These are phyloP conservation scores for Seira ritae DNA, from an alignment of 2,888 invertebrate genomes.

Conservation along the genomic window DNA sequence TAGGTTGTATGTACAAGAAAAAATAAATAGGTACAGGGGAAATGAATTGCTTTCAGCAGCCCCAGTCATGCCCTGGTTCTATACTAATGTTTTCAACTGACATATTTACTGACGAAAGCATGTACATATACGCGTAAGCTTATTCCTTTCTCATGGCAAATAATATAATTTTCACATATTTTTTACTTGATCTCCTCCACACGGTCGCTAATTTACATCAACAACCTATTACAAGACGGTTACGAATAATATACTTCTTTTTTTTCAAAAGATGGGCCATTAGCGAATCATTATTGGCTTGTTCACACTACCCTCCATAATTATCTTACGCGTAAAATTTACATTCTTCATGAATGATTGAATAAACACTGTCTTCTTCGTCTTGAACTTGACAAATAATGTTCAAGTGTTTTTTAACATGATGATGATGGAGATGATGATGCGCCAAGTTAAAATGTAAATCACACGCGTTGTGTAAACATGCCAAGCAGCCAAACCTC, in stretches of 20 bases:
- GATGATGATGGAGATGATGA: not conserved
- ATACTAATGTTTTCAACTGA: not conserved
- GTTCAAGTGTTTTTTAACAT: not conserved
- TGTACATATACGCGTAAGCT: not conserved
- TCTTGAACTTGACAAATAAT: conserved; percentile 1
- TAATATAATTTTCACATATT: conserved; percentile 14
- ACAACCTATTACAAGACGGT: conserved; percentile 42
- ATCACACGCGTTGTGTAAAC: conserved; percentile 43
- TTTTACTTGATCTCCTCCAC: conserved; percentile 1
- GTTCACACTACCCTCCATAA: conserved; percentile 52
- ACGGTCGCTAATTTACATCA: conserved; percentile 43
- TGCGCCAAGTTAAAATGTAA: conserved; percentile 30
- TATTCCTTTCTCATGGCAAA: not conserved
- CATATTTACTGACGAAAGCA: not conserved
- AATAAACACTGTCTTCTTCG: not conserved
- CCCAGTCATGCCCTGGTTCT: conserved; percentile 20
- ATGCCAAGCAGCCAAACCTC: conserved; percentile 32
- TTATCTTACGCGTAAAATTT: conserved; percentile 45
- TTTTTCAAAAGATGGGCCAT: conserved; percentile 37
- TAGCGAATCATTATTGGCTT: conserved; percentile 57
- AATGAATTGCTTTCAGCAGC: conserved; percentile 29
- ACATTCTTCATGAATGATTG: conserved; percentile 21
- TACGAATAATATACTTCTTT: conserved; percentile 48
- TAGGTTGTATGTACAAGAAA: not conserved
- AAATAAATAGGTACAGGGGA: conserved; percentile 19